Percentiles rank a stretch among this genome's conserved stretches.
These are phyloP conservation scores for Cactoblastis cactorum DNA, from an alignment of 2,888 invertebrate species.

Conservation along the genomic window DNA sequence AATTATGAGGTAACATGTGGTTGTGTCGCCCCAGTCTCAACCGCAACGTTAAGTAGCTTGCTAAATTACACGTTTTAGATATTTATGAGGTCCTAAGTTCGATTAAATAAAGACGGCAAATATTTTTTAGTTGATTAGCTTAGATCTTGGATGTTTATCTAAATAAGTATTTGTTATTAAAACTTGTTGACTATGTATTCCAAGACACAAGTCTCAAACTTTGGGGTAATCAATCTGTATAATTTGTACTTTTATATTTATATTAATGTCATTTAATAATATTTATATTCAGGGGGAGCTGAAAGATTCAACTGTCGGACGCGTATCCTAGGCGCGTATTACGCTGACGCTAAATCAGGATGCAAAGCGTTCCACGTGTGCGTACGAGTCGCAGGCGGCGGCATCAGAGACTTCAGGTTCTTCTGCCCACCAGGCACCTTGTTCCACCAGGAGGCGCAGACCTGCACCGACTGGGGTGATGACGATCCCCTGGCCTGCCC, in stretches of 20 bases:
- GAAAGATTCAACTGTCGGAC: slow-evolving; percentile 88
- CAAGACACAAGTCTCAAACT: no score
- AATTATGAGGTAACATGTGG: not conserved
- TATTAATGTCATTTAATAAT: no score
- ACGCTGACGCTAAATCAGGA: slow-evolving; percentile 91
- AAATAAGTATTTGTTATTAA: no score
- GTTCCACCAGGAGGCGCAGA: slow-evolving; percentile 95
- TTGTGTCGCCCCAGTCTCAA: not conserved
- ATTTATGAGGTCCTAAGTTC: no score
- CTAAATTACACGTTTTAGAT: slow-evolving; percentile 4
- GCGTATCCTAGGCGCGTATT: slow-evolving; percentile 92
- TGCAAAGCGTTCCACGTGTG: slow-evolving; percentile 95
- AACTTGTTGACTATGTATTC: no score
- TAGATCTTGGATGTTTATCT: no score
- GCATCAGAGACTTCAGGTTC: slow-evolving; percentile 90
- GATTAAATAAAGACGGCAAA: no score
- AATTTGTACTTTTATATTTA: no score
- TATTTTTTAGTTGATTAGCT: no score
- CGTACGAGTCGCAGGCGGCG: slow-evolving; percentile 89
- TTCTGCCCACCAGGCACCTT: slow-evolving; percentile 93
- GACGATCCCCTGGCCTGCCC: slow-evolving; percentile 87
- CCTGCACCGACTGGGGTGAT: slow-evolving; percentile 94
- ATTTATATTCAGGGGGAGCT: slow-evolving; percentile 58
- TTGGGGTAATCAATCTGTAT: no score
- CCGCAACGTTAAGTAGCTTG: not conserved